Base-by-base conservation (phyloP, 1,140 invertebrate species). In the Temnothorax longispinosus region DNA sequence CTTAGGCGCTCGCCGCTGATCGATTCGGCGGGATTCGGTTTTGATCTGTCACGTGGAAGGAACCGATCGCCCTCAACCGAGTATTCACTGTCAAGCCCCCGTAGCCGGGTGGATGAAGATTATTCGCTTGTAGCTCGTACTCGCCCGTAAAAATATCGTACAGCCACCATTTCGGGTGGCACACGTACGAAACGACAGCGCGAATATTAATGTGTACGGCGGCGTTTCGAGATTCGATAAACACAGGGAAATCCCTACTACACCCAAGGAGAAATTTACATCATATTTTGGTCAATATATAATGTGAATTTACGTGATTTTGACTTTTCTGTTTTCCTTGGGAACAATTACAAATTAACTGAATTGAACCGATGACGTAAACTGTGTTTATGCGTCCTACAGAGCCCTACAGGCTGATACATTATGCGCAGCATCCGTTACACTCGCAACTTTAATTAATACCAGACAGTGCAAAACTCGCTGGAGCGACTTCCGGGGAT, bases 11-110 rank as follows among this genome's bases (percentile, higher is more conserved):
- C 65, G 65, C 41, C 41, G 27, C 41, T 11, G 15, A 32, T 85
- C 89, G 85, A 90, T 89, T 90, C 75, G 78, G 60, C 76, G 67
- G 32, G 47, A 74, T 75, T 60, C n/a, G 60, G 84, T 90, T 92
- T 92, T 92, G 91, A 92, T 87, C 88, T 69, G 11, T 80, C 91
- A 88, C 67, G 88, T 65, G 91, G 91, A 92, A 92, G 65, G 44
- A 87, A 69, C 62, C 80, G 75, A 81, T 87, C 78, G 78, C 74
- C 85, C 88, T 88, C 81, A 80, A 80, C 56, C 67, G 75, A 78
- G 74, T 32, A 65, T 58, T 62, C 67, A 81, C 27, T 81, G 60
- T 77, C 87, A 58, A 78, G 60, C 62, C 62, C 56, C 41, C 58
- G 21, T 72, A 77, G 71, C 76, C 89, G 88, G 64, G 38, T 89